Base-by-base conservation (phyloP, 2,113 vertebrate species). In the Sinocyclocheilus rhinocerous region DNA sequence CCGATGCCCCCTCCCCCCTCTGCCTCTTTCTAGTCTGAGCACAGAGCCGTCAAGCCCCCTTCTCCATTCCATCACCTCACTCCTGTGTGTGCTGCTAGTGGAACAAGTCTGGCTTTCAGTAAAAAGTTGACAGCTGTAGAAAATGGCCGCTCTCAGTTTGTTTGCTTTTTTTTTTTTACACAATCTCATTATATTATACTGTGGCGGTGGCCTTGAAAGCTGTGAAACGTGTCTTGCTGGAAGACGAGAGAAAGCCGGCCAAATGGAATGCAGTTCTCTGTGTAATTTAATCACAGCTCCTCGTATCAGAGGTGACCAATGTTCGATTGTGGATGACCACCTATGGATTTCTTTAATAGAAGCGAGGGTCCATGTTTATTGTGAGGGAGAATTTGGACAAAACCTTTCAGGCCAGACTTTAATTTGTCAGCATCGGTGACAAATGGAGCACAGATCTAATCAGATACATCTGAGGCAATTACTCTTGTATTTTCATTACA, bases 111-210 rank as follows among this genome's bases (percentile, higher is more conserved):
- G 39, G 69, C 88, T 89, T 87, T 90, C 89, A 90, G 91, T 94
- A 93, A 94, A 92, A 94, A 93, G 92, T 94, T 95, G 94, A 95
- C 93, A 94, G 94, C 93, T 93, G 94, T 92, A 94, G 93, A 95
- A 94, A 95, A 95, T 95, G 93, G 93, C 92, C 92, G 93, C 93
- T 94, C 93, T 95, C 94, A 91, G 92, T 95, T 93, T 92, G 91
- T 91, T 85, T 73, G 87, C 84, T 9, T 72, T 42, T 72, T 73
- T 85, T 91, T 75, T 86, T 91, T 79, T 90, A 85, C 89, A 90
- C 92, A 94, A 93, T 94, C 92, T 93, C 93, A 94, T 95, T 95
- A 93, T 90, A 88, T 89, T 92, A 92, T 59, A 89, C 92, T 89
- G 88, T 77, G 57, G 24, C 90, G 93, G 88, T 92, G 92, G 87